These are phyloP conservation scores for Bettongia penicillata DNA, from an alignment of 2,113 vertebrate species.

Conservation along the genomic window DNA sequence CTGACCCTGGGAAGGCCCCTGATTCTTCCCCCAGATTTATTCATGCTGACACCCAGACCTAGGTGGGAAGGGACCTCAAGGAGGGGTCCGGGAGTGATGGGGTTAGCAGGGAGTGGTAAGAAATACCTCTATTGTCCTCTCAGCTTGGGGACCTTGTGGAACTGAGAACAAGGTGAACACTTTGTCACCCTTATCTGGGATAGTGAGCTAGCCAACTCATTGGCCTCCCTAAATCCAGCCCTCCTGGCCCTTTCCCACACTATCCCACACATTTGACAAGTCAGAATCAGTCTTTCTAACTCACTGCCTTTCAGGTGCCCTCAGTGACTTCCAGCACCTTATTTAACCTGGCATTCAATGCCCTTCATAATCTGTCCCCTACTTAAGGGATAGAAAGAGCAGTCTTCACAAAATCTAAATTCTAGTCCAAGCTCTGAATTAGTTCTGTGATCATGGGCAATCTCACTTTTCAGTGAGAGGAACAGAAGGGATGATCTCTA, in stretches of 20 bases:
- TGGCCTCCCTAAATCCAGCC: not conserved
- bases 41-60: not conserved
- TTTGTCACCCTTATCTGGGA: not conserved
- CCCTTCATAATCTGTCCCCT: not conserved
- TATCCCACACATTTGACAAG: not conserved
- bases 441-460: not conserved
- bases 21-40: not conserved
- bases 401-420: not conserved
- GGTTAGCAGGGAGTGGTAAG: not conserved
- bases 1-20: not conserved
- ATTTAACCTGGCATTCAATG: not conserved
- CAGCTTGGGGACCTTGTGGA: not conserved
- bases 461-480: not conserved
- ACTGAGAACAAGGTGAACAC: not conserved
- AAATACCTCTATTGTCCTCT: not conserved
- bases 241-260: not conserved
- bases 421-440: not conserved
- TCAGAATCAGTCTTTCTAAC: not conserved
- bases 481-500: not conserved
- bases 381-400: not conserved
- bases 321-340: not conserved
- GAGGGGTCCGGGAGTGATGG: not conserved
- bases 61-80: not conserved
- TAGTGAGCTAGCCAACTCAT: not conserved
- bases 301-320: not conserved